Evolutionary conservation across 2,113 vertebrate genomes (phyloP), one percentile per base, ranked within the genome.

Genomic region (Paracanthobrama guichenoti): DNA sequence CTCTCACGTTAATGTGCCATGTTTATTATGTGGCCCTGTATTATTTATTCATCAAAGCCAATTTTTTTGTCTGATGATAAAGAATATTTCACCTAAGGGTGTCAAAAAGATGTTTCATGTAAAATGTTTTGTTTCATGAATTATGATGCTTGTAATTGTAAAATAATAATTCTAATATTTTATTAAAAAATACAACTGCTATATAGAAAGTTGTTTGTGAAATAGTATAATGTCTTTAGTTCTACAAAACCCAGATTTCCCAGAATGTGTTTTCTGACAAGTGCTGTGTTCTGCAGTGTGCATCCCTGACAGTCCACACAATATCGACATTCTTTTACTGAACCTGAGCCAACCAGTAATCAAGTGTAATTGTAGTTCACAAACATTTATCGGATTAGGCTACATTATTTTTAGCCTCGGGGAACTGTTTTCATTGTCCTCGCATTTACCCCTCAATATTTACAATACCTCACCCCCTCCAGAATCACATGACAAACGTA

Each of bases 351-450:
- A 64, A 77, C 71, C 71, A 64, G 84, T 89, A 92, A 94, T 92
- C 91, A 93, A 89, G 88, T 92, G 86, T 84, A 81, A 48, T 88
- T 84, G 87, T 87, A 90, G 82, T 92, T 92, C 89, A 75, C 88
- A 88, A 84, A 90, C 88, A 91, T 90, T 90, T 91, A 89, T 87
- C 89, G 89, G 92, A 93, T 93, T 91, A 86, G 87, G 90, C 90
- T 92, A 92, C 35, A 79, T 79, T 62, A 79, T 93, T 92, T 93
- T 93, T 94, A 92, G 90, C 91, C 89, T 18, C 84, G 84, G 86
- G 73, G 64, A 90, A 89, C 79, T 90, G 80, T 86, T 66, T 64
- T 88, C 92, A 91, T 90, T 91, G 88, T 82, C 74, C 88, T 84
- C 71, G 76, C 24, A 85, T 74, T 74, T 76, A 71, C 53, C 20